Percentiles rank a stretch among this genome's conserved stretches.
phyloP scores from a whole-genome alignment of 2,888 invertebrate genomes.

The Cloeon dipterum region DNA sequence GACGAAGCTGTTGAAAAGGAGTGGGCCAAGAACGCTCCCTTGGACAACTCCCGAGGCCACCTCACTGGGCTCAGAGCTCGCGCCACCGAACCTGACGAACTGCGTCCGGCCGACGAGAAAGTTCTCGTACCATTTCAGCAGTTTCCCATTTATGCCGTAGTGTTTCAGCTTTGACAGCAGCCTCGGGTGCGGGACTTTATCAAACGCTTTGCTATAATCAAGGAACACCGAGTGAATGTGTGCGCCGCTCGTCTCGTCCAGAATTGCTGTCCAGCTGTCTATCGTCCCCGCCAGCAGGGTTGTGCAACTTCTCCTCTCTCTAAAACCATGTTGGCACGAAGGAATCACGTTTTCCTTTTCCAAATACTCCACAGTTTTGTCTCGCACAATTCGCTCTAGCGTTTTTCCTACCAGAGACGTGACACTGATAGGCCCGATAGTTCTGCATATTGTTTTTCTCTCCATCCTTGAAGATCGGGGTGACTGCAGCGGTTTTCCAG shows the following conservation, averaged over 20 bases:
- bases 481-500: too few species aligned
- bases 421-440: neutral
- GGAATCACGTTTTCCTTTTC: neutral
- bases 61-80: too few species aligned
- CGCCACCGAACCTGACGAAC: too few species aligned
- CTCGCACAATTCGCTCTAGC: too few species aligned
- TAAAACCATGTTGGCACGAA: neutral
- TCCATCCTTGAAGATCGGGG: neutral
- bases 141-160: neutral
- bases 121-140: too few species aligned
- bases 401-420: neutral
- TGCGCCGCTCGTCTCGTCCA: neutral
- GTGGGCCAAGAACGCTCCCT: too few species aligned
- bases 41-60: too few species aligned
- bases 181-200: neutral
- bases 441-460: neutral
- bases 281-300: neutral
- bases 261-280: neutral
- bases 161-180: neutral
- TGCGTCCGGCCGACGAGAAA: too few species aligned
- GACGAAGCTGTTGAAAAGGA: too few species aligned
- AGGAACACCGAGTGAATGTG: neutral
- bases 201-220: neutral
- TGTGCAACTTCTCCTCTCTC: neutral
- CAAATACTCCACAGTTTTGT: too few species aligned